Evolutionary conservation across 2,797 vertebrate species (phyloP).

Genomic region (Galagoides demidoff): DNA sequence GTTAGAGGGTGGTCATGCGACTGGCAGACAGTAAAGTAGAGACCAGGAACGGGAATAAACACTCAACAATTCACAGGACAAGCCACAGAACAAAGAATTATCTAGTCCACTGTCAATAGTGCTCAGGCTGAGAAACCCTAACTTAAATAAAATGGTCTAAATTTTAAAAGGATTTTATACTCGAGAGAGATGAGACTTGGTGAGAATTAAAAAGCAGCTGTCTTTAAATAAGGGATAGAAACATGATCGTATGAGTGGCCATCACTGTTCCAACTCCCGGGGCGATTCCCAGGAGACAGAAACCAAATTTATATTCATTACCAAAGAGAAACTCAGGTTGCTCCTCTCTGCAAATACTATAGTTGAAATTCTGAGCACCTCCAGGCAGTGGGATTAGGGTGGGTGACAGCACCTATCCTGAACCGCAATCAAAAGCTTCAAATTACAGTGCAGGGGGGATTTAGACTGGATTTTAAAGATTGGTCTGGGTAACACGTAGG

Average conservation of each 20-base stretch:
- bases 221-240: background rate
- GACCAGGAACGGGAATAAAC: background rate
- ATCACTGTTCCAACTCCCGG: background rate
- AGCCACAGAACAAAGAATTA: background rate
- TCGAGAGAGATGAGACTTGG: too few relatives aligned
- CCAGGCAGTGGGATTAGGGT: background rate
- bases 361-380: background rate
- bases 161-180: background rate
- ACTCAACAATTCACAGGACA: too few relatives aligned
- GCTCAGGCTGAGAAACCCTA: background rate
- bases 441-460: background rate
- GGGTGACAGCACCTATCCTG: fast-evolving
- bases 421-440: background rate
- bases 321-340: background rate
- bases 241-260: fast-evolving
- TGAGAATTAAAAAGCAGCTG: background rate
- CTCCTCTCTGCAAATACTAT: background rate
- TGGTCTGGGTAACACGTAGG: background rate
- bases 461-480: background rate
- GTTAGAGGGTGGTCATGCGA: fast-evolving
- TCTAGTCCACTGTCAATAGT: fast-evolving
- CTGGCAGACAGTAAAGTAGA: too few relatives aligned
- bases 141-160: background rate
- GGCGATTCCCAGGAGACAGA: background rate
- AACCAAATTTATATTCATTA: background rate